Percentiles rank a stretch among this genome's conserved stretches.
Conservation (phyloP, 2,113 vertebrate species). For the Corvus hawaiiensis region DNA sequence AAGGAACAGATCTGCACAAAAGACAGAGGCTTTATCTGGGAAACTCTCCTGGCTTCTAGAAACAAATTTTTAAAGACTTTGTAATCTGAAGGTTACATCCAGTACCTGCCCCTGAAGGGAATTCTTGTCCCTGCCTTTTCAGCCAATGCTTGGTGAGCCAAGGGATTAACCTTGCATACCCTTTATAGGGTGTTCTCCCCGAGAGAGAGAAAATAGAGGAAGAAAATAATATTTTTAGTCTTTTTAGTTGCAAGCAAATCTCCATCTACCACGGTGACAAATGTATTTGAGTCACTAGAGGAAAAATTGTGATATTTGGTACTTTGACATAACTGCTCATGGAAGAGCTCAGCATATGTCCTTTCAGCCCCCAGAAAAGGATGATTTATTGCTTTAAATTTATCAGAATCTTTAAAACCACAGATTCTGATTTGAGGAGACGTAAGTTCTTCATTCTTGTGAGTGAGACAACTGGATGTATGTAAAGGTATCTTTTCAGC, state of each 20-base stretch:
- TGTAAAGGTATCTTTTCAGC: no score
- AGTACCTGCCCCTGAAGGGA: neutral
- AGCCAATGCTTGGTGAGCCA: neutral
- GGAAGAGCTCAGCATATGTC: neutral
- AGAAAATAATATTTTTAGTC: neutral
- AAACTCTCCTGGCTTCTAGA: neutral
- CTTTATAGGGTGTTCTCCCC: neutral
- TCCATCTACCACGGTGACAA: neutral
- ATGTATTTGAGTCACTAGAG: neutral
- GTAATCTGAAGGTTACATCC: neutral
- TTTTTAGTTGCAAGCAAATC: neutral
- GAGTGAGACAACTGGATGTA: neutral
- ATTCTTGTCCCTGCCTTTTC: neutral
- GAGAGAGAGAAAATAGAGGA: neutral
- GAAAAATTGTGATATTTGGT: neutral
- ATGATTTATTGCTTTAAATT: slow-evolving; percentile 20
- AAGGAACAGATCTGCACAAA: neutral
- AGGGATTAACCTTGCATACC: neutral
- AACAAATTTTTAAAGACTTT: neutral
- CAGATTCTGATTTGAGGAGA: neutral
- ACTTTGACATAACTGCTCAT: neutral
- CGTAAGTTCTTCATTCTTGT: neutral
- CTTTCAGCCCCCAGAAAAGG: neutral
- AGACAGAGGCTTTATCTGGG: neutral
- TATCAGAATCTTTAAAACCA: neutral